Conservation (phyloP, 2,888 invertebrate species). For the Tortrix viridana region DNA sequence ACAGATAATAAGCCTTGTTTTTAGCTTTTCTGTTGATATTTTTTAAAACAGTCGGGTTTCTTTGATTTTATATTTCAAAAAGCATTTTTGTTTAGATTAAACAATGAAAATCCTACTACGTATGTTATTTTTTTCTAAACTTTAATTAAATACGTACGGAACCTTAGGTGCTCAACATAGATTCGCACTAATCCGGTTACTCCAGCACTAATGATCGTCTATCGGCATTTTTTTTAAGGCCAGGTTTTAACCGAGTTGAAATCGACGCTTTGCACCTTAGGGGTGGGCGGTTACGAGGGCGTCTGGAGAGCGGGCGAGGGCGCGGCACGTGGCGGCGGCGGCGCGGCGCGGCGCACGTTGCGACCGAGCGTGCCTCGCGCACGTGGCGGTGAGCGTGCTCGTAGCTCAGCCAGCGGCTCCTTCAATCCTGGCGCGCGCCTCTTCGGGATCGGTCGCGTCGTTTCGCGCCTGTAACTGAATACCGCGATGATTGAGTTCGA, state of each 20-base stretch:
- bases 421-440: constrained; percentile 74
- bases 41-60: too few relatives aligned
- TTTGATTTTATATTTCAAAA: too few relatives aligned
- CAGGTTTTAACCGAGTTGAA: not conserved
- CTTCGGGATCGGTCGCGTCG: constrained; percentile 71
- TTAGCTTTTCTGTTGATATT: too few relatives aligned
- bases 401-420: constrained; percentile 56
- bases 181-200: not conserved
- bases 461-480: constrained; percentile 44
- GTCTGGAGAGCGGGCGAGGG: constrained; percentile 12
- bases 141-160: too few relatives aligned
- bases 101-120: too few relatives aligned
- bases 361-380: constrained; percentile 57
- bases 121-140: too few relatives aligned
- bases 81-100: too few relatives aligned
- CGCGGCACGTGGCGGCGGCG: constrained; percentile 39
- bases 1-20: too few relatives aligned
- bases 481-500: constrained; percentile 61
- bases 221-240: not conserved
- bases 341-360: constrained; percentile 53
- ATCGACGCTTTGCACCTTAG: not conserved
- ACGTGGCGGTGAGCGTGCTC: constrained; percentile 62
- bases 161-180: too few relatives aligned
- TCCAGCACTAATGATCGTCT: not conserved
- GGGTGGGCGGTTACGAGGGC: not conserved